Evolutionary conservation across 2,113 vertebrate genomes (phyloP).

Genomic region (Baryphthengus martii): DNA sequence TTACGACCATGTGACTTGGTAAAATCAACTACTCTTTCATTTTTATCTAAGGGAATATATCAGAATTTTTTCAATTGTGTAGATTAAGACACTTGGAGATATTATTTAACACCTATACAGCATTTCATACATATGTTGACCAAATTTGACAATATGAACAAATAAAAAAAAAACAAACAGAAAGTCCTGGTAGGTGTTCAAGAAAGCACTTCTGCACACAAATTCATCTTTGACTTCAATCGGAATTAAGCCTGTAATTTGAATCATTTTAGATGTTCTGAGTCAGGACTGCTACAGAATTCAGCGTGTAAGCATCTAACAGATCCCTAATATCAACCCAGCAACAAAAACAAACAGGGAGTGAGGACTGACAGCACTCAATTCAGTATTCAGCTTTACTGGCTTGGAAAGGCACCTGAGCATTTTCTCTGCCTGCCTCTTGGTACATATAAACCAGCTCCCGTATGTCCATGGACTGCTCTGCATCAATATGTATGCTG

Average conservation of each 20-base stretch:
- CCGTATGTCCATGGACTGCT: background rate
- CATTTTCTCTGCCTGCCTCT: background rate
- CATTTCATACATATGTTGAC: background rate
- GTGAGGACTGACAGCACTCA: background rate
- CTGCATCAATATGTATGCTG: accelerated
- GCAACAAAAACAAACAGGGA: background rate
- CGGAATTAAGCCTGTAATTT: background rate
- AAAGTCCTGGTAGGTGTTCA: background rate
- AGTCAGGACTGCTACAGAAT: background rate
- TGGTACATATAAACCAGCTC: accelerated
- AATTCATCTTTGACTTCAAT: background rate
- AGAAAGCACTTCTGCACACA: background rate
- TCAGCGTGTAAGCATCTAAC: accelerated
- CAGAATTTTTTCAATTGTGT: background rate
- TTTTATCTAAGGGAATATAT: background rate
- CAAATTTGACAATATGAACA: background rate
- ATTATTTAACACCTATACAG: background rate
- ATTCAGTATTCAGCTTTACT: background rate
- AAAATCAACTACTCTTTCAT: background rate
- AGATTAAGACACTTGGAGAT: background rate
- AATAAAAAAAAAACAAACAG: background rate
- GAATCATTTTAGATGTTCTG: background rate
- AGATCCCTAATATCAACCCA: background rate
- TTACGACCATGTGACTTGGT: background rate
- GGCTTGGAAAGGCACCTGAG: background rate